Percentiles rank a stretch among this genome's conserved stretches.
Conservation (phyloP, 1,140 invertebrate species). For the Sesamia nonagrioides region DNA sequence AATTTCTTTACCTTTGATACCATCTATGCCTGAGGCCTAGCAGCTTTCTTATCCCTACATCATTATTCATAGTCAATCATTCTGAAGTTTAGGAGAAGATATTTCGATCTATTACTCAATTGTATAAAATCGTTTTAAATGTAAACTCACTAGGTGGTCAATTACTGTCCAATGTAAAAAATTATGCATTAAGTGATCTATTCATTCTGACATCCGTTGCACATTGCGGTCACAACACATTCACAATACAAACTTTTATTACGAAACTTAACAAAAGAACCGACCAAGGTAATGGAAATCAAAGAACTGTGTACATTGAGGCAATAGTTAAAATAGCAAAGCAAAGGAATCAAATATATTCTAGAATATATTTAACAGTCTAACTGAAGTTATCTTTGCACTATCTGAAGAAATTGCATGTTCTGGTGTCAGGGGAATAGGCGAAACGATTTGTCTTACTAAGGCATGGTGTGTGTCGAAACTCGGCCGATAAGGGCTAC, state of each 20-base stretch:
- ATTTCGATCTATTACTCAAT: background rate
- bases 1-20: slow-evolving; percentile 21
- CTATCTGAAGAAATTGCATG: slow-evolving; percentile 47
- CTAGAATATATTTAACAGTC: slow-evolving; percentile 22
- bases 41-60: background rate
- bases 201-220: slow-evolving; percentile 26
- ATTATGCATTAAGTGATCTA: slow-evolving; percentile 24
- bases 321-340: background rate
- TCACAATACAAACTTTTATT: slow-evolving; percentile 33
- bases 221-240: slow-evolving; percentile 34
- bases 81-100: background rate
- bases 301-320: slow-evolving; percentile 6
- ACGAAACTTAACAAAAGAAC: slow-evolving; percentile 23
- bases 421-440: slow-evolving; percentile 38
- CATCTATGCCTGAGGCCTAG: background rate
- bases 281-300: slow-evolving; percentile 27
- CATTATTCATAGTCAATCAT: background rate
- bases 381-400: slow-evolving; percentile 33
- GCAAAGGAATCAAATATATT: background rate
- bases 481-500: slow-evolving; percentile 36
- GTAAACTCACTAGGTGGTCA: slow-evolving; percentile 17
- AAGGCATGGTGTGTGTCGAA: slow-evolving; percentile 37
- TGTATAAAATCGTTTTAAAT: background rate
- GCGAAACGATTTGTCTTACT: slow-evolving; percentile 49
- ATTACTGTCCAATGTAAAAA: slow-evolving; percentile 19